A percentile compares a stretch with the other conserved stretches of the same genome.
These are phyloP conservation scores for Bambusicola thoracicus DNA, from an alignment of 2,113 vertebrate genomes.

Conservation along the genomic window DNA sequence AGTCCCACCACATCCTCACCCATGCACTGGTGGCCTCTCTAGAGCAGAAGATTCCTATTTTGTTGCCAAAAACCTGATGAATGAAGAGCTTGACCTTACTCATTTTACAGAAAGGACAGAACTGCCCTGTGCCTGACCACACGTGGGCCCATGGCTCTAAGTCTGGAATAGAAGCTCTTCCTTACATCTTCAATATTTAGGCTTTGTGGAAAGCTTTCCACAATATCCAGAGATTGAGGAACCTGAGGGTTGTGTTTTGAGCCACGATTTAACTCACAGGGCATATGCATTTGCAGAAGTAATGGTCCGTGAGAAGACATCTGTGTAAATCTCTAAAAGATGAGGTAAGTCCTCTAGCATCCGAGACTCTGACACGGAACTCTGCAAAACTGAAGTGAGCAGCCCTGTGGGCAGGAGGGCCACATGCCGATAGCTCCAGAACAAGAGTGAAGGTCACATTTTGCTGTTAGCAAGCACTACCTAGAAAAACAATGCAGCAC, in stretches of 20 bases:
- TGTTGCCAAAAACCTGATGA: neutral
- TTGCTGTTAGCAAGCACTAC: neutral
- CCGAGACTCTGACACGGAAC: conserved; percentile 24
- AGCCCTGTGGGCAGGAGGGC: neutral
- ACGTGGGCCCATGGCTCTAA: neutral
- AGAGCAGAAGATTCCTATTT: neutral
- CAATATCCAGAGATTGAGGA: neutral
- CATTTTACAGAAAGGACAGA: neutral
- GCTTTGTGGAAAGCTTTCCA: neutral
- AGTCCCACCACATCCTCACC: neutral
- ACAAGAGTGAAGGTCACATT: neutral
- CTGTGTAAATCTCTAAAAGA: neutral
- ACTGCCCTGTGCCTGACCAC: neutral
- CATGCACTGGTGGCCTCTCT: neutral
- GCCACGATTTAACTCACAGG: neutral
- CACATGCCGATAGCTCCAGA: neutral
- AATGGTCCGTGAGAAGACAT: neutral
- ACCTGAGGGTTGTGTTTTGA: neutral
- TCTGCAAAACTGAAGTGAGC: neutral
- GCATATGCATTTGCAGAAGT: neutral
- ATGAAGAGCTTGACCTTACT: neutral
- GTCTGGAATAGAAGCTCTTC: accelerated
- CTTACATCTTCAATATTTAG: neutral
- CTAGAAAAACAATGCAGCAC: neutral
- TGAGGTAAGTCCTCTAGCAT: neutral